Evolutionary conservation across 2,888 invertebrate genomes (phyloP), one percentile per base, ranked within the genome.

Genomic region (Stenodera caucasica): DNA sequence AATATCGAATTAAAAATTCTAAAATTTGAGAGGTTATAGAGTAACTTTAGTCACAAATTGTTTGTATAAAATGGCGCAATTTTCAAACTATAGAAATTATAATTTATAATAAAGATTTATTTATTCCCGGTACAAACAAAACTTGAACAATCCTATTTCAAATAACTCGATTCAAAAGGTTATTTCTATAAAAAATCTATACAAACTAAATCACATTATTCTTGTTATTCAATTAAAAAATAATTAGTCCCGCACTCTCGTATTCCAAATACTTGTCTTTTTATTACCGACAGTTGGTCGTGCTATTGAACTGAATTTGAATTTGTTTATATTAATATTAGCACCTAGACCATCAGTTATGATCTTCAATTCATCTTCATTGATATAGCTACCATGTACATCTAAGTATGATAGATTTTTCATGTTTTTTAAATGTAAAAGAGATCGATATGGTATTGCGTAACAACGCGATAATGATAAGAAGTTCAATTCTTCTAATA

Each of bases 221-320:
- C 9, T 30, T 30, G 30, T 30, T 30, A 8, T 30, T 30, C 7
- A 9, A 8, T 30, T 30, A 35, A 33, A 29, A 18, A 15, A 30
- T 30, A 18, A 53, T 83, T 83, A 92, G 83, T 94, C 93, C 77
- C 93, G 84, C 5, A 92, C 92, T 56, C 92, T 82, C 26, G 93
- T 82, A 0, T 91, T 92, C 97, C 96, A 97, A 76, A 97, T 91
- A 23, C 93, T 94, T 0, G 95, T 94, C 70, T 95, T 85, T 64
- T 91, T 83, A 0, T 90, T 84, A 0, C 96, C 96, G 0, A 95
- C 94, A 0, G 96, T 96, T 0, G 96, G 96, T 12, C 94, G 83
- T 0, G 95, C 94, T 12, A 96, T 89, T 0, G 92, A 92, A 72
- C 95, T 95, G 77, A 90, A 91, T 63, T 87, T 85, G 72, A 87